Percentiles rank a stretch among this genome's conserved stretches.
Evolutionary conservation across 2,888 invertebrate species (phyloP).

Genomic region (Muscina levida): DNA sequence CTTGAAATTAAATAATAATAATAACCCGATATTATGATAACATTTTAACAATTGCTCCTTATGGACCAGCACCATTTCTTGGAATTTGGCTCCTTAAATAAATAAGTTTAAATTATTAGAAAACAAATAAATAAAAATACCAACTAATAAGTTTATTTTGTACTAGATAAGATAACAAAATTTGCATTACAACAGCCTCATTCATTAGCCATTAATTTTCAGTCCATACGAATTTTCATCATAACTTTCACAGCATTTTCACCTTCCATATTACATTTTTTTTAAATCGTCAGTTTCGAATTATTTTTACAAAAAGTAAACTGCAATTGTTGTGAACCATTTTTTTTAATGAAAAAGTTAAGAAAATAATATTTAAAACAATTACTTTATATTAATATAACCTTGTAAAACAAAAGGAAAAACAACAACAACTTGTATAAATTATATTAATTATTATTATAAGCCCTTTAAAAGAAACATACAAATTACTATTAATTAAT

Average conservation of each 20-base stretch:
- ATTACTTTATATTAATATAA: constrained; percentile 9
- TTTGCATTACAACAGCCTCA: constrained; percentile 10
- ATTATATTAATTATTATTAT: constrained; percentile 26
- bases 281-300: too few species aligned
- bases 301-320: too few species aligned
- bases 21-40: too few species aligned
- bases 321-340: constrained; percentile 10
- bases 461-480: background rate
- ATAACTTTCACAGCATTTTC: background rate
- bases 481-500: constrained; percentile 23
- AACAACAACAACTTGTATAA: constrained; percentile 26
- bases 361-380: background rate
- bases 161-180: background rate
- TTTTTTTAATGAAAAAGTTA: constrained; percentile 3
- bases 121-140: background rate
- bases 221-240: background rate
- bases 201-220: background rate
- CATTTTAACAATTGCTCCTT: background rate
- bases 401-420: constrained; percentile 3
- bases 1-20: background rate
- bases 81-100: background rate
- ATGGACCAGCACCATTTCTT: background rate
- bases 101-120: constrained; percentile 17
- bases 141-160: constrained; percentile 11
- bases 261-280: too few species aligned